A percentile compares a stretch with the other conserved stretches of the same genome.
These are phyloP conservation scores for Campoletis sonorensis DNA, from an alignment of 1,140 invertebrate genomes.

Conservation along the genomic window DNA sequence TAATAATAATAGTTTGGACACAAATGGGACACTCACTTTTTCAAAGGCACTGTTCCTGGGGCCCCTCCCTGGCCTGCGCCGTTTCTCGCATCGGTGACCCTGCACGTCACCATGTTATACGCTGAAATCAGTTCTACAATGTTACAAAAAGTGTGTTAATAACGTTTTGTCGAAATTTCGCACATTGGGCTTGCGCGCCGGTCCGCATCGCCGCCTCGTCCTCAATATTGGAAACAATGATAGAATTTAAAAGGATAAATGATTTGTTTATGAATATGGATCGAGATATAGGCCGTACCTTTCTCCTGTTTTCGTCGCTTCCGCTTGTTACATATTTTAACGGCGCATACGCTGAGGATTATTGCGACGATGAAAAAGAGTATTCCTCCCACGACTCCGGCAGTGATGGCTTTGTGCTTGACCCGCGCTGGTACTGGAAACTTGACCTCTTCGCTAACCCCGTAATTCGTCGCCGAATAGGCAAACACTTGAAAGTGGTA, in stretches of 20 bases:
- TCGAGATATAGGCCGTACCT: constrained; percentile 83
- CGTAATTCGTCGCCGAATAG: constrained; percentile 88
- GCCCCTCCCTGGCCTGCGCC: constrained; percentile 85
- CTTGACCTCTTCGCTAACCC: constrained; percentile 89
- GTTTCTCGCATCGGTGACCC: constrained; percentile 93
- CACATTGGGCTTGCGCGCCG: constrained; percentile 58
- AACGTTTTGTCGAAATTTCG: constrained; percentile 48
- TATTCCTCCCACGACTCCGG: constrained; percentile 94
- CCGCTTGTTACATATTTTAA: constrained; percentile 97
- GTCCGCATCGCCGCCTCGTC: constrained; percentile 57
- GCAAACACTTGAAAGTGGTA: constrained; percentile 94
- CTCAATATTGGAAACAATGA: too few relatives aligned
- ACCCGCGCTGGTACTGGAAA: constrained; percentile 91
- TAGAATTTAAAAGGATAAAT: too few relatives aligned
- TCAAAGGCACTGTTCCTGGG: constrained; percentile 98
- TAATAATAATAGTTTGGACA: constrained; percentile 22
- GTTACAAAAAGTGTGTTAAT: constrained; percentile 70
- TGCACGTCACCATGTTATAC: constrained; percentile 98
- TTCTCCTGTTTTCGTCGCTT: constrained; percentile 97
- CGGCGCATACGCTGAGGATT: constrained; percentile 95
- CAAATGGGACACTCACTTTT: constrained; percentile 87
- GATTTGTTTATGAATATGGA: too few relatives aligned
- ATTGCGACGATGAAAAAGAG: constrained; percentile 97
- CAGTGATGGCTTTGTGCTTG: constrained; percentile 95
- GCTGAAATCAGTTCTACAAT: constrained; percentile 85